Evolutionary conservation across 2,113 vertebrate genomes (phyloP), one percentile per base, ranked within the genome.

Genomic region (Eubucco bourcierii): DNA sequence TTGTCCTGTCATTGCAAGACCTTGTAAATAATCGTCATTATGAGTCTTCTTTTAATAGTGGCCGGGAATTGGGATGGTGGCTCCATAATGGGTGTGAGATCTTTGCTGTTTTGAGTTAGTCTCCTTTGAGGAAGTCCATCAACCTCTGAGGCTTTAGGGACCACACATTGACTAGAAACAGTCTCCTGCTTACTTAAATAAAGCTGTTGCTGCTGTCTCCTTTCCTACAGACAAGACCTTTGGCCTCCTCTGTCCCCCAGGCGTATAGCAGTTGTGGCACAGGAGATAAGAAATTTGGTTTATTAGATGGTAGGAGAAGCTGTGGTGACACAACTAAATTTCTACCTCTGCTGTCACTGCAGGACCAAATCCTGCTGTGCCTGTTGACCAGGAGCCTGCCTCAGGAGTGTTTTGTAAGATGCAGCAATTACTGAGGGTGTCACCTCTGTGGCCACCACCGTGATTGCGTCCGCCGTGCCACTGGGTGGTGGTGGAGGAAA

Each of bases 391-490:
- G 71, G 73, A 90, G 27, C 61, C 27, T 47, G 28, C 56, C 3
- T 1, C 56, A 37, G 64, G 74, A 64, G 53, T 16, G 27, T 92
- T 93, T 95, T 50, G 2, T 15, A 83, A 85, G 0, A 0, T 21
- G 13, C 55, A 60, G 47, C 70, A 24, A 15, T 84, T 65, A 27
- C 15, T 5, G 0, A 90, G 90, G 92, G 88, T 1, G 34, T 76
- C 72, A 92, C 81, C 91, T 76, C 50, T 29, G 52, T 50, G 82
- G 46, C 60, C 87, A 31, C 39, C n/a, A 37, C 16, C 2, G 0
- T 20, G 41, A 17, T 6, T 81, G 41, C 0, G 3, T 81, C n/a
- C 19, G 1, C 10, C 65, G 3, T 0, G 15, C n/a, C 3, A 2
- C 25, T 17, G 71, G 47, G 15, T 68, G 56, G 39, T 70, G 52